phyloP scores from a whole-genome alignment of 2,113 vertebrate species.

The Ardeotis arabs region DNA sequence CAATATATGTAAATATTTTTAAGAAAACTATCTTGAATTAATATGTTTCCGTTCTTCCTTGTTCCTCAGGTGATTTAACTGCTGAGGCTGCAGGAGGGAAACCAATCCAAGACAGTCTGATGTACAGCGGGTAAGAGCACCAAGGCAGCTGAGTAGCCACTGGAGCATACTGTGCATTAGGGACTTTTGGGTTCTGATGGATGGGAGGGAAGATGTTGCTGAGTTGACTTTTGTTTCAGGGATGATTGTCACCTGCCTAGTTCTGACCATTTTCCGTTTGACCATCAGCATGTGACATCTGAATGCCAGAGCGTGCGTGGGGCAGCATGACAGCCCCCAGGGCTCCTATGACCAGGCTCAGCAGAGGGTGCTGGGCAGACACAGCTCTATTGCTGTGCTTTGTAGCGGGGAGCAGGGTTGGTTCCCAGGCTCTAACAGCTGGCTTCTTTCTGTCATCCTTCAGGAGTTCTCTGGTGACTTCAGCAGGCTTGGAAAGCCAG shows the following conservation, averaged over 20 bases:
- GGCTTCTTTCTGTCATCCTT: background rate
- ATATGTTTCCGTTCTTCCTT: background rate
- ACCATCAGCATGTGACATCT: background rate
- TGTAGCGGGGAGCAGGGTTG: background rate
- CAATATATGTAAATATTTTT: background rate
- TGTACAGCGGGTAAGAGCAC: slow-evolving; percentile 87
- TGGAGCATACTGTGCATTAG: background rate
- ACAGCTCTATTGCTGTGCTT: background rate
- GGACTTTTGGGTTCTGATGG: background rate
- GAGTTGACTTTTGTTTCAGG: background rate
- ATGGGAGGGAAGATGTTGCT: background rate
- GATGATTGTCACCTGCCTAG: background rate
- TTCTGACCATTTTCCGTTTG: background rate
- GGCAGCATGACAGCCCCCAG: background rate
- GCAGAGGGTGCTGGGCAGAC: background rate
- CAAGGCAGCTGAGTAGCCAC: background rate
- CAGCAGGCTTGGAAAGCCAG: slow-evolving; percentile 80
- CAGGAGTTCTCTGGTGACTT: slow-evolving; percentile 81
- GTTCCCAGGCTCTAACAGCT: background rate
- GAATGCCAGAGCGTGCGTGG: background rate
- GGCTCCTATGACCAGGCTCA: background rate
- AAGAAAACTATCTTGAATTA: background rate
- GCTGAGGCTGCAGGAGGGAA: slow-evolving; percentile 80
- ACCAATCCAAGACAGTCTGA: slow-evolving; percentile 82
- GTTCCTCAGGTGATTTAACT: slow-evolving; percentile 81